Base-by-base conservation (phyloP, 1,140 invertebrate genomes). In the Tachypleus tridentatus region DNA sequence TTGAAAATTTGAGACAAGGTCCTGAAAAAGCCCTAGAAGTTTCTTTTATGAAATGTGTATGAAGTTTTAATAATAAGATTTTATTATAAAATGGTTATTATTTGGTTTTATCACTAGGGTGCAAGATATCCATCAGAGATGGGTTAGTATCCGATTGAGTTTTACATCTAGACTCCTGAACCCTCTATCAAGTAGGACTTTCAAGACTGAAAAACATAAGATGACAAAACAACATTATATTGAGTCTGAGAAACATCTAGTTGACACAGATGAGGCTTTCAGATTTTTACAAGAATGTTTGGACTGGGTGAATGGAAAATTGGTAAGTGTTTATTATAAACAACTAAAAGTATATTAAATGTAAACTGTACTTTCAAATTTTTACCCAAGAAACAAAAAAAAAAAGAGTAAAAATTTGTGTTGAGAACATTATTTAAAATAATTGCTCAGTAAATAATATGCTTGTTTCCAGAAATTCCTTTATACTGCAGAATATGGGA, bases 261-360 rank as follows among this genome's bases (percentile, higher is more conserved):
- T 93, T 51, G 92, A 96, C 71, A 91, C 91, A 5, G 94, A 95
- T 79, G 86, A 89, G 53, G 86, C 90, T 73, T 96, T 97, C 82
- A 83, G 87, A 61, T 84, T 87, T 70, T 77, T 94, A 49, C 86
- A 94, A 73, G 93, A 98, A 71, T 92, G 91, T 74, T 87, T 91
- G 51, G 88, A 91, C 72, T 98, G 94, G 94, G 94, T 73, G 83
- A 85, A 71, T 93, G 97, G 75, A 88, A 93, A 73, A 80, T 87
- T 62, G 3, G 67, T 69, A 63, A 57, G 51, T 64, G 4, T 48
- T 49, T 65, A 61, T 65, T 62, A 51, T 29, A 9, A 10, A 9
- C 29, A n/a, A 54, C 29, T 29, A 29, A 29, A 29, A 29, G 29
- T 29, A 8, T 3, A n/a, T 54, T 54, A 54, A 9, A 9, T 54